phyloP scores from a whole-genome alignment of 2,797 vertebrate species.

The Ispidina picta region DNA sequence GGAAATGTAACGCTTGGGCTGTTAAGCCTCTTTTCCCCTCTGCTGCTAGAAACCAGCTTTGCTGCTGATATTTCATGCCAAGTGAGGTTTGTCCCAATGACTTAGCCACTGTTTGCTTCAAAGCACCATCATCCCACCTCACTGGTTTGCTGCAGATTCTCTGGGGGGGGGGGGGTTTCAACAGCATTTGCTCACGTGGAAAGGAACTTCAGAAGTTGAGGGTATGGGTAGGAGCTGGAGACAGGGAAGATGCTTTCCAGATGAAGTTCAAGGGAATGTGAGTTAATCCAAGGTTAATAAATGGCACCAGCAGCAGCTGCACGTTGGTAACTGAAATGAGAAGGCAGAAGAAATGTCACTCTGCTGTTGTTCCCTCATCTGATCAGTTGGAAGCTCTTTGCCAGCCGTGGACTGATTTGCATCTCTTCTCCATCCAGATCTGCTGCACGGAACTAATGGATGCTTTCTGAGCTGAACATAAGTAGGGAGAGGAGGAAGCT shows the following conservation, averaged over 20 bases:
- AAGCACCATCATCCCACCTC: background rate
- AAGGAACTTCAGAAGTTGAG: background rate
- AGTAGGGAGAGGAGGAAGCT: background rate
- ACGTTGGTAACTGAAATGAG: background rate
- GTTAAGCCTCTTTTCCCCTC: constrained; percentile 11
- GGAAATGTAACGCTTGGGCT: background rate
- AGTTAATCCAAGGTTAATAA: background rate
- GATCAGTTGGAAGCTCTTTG: background rate
- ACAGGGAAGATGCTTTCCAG: background rate
- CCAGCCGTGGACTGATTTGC: background rate
- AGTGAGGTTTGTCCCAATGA: background rate
- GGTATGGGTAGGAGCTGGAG: background rate
- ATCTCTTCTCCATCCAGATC: background rate
- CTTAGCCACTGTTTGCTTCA: background rate
- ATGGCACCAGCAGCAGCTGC: background rate
- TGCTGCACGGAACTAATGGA: background rate
- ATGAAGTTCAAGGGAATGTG: background rate
- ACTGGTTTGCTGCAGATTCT: background rate
- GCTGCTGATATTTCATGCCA: background rate
- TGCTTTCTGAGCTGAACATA: background rate
- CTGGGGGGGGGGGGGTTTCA: too few relatives aligned
- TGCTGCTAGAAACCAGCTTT: background rate
- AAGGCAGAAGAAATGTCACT: background rate
- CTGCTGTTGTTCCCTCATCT: background rate
- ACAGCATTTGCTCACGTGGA: background rate